These are phyloP conservation scores for Diabrotica virgifera DNA, from an alignment of 1,140 invertebrate species.

Conservation along the genomic window DNA sequence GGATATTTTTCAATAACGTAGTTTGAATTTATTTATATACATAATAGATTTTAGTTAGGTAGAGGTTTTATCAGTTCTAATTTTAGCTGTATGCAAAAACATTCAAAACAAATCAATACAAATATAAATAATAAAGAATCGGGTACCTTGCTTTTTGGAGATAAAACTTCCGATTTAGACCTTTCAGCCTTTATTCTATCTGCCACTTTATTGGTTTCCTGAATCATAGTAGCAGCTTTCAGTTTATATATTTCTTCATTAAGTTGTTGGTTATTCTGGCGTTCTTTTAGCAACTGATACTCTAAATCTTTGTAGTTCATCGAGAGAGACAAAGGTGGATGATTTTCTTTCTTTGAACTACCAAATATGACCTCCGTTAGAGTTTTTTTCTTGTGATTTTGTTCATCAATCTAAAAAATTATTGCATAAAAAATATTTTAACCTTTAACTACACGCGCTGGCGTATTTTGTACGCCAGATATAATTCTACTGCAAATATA, in stretches of 20 bases:
- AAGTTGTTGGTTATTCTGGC: constrained; percentile 39
- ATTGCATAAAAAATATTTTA: neutral
- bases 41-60: no score
- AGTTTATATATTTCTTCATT: constrained; percentile 49
- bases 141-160: constrained; percentile 48
- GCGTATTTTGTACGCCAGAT: no score
- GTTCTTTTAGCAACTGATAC: constrained; percentile 42
- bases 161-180: constrained; percentile 32
- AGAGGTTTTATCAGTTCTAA: no score
- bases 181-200: constrained; percentile 29
- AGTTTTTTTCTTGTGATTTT: constrained; percentile 60
- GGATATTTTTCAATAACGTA: no score
- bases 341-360: constrained; percentile 55
- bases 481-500: neutral
- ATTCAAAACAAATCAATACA: no score
- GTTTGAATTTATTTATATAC: no score
- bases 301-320: constrained; percentile 46
- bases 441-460: no score
- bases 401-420: constrained; percentile 54
- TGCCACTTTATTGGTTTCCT: constrained; percentile 11
- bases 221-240: constrained; percentile 39
- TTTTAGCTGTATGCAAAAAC: no score
- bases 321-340: constrained; percentile 45
- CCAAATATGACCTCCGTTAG: constrained; percentile 65
- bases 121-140: constrained; percentile 8